A percentile compares a stretch with the other conserved stretches of the same genome.
These are phyloP conservation scores for Lasioglossum oenotherae DNA, from an alignment of 2,888 invertebrate genomes.

Conservation along the genomic window DNA sequence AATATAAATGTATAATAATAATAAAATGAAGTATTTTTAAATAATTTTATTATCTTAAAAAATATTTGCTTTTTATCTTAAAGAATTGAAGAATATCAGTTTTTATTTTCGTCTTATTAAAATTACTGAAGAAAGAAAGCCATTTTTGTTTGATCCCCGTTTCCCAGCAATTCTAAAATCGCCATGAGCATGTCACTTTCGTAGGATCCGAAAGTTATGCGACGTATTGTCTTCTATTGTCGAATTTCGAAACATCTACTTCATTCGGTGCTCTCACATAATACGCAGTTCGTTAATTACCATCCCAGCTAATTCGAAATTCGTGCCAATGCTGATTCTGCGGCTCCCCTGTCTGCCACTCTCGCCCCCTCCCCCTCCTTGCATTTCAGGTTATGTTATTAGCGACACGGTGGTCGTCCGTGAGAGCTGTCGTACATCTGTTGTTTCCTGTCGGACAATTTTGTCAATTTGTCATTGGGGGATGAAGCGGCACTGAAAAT, in stretches of 20 bases:
- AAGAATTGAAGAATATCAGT: too few species aligned
- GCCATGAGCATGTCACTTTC: too few species aligned
- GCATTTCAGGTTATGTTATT: constrained; percentile 36
- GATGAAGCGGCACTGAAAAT: constrained; percentile 15
- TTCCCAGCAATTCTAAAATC: too few species aligned
- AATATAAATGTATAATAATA: too few species aligned
- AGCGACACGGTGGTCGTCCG: constrained; percentile 1
- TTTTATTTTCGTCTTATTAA: too few species aligned
- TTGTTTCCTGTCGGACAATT: constrained; percentile 31
- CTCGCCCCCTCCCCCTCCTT: background rate
- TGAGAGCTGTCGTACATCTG: constrained; percentile 26
- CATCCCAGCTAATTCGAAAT: constrained; percentile 21
- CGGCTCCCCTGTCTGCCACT: background rate
- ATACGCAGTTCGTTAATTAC: constrained; percentile 35
- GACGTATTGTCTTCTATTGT: background rate
- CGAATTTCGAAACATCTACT: background rate
- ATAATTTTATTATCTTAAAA: too few species aligned
- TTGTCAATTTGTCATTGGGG: constrained; percentile 38
- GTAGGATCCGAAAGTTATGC: background rate
- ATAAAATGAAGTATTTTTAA: too few species aligned
- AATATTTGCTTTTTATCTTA: too few species aligned
- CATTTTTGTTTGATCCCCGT: too few species aligned
- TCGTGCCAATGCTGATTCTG: constrained; percentile 8
- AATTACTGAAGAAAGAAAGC: too few species aligned
- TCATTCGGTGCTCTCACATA: background rate